phyloP scores from a whole-genome alignment of 2,113 vertebrate genomes.

The Pollachius pollachius region DNA sequence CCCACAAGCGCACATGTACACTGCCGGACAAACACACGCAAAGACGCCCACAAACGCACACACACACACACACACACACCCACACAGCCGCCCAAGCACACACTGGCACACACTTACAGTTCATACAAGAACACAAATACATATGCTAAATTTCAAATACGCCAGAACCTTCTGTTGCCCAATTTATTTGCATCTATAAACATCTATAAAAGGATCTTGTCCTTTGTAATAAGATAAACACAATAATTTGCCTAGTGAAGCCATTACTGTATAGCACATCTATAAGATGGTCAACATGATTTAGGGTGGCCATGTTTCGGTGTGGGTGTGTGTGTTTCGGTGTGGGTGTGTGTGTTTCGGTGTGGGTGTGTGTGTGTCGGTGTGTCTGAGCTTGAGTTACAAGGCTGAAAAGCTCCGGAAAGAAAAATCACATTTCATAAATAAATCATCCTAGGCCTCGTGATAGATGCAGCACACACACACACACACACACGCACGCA shows the following conservation, averaged over 20 bases:
- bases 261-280: constrained; percentile 38
- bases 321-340: constrained; percentile 9
- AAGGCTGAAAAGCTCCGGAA: constrained; percentile 53
- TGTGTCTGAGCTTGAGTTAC: constrained; percentile 11
- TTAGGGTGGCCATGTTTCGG: constrained; percentile 32
- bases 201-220: constrained; percentile 13
- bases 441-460: constrained; percentile 63
- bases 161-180: background rate
- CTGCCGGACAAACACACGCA: background rate
- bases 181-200: background rate
- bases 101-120: background rate
- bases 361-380: constrained; percentile 15
- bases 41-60: too few relatives aligned
- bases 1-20: constrained; percentile 7
- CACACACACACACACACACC: too few relatives aligned
- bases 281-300: constrained; percentile 39
- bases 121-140: background rate
- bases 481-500: constrained; percentile 16
- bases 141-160: constrained; percentile 23
- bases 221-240: constrained; percentile 60
- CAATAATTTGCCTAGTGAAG: constrained; percentile 37
- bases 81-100: background rate
- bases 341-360: constrained; percentile 23
- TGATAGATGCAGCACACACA: constrained; percentile 25
- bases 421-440: constrained; percentile 69